Conservation (phyloP, 2,113 vertebrate genomes). For the Pseudopodoces humilis region DNA sequence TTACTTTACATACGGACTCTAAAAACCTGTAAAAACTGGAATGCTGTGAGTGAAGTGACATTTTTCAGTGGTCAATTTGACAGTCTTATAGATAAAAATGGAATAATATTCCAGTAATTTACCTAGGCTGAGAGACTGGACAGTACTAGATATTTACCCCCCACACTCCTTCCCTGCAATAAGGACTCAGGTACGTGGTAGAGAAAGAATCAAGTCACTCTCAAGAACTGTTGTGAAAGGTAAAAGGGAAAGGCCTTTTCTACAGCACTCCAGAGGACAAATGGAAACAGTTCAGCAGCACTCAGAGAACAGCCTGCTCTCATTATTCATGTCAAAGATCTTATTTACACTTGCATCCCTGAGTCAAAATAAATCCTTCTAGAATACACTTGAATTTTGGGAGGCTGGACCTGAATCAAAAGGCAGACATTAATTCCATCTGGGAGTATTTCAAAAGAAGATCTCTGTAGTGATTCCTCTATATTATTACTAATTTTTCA, state of each 20-base stretch:
- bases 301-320: neutral
- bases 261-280: neutral
- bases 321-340: neutral
- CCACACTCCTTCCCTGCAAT: neutral
- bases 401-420: neutral
- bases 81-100: neutral
- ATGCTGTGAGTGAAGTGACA: neutral
- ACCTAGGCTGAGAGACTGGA: neutral
- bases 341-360: neutral
- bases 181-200: neutral
- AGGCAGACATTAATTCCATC: neutral
- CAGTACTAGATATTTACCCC: rapidly evolving
- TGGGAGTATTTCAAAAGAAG: neutral
- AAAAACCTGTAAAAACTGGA: neutral
- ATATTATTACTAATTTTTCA: neutral
- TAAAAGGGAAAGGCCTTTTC: neutral
- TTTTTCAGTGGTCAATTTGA: neutral
- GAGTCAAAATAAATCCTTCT: neutral
- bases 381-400: neutral
- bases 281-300: neutral
- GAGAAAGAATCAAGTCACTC: neutral
- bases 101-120: neutral
- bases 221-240: neutral
- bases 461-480: neutral
- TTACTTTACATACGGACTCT: neutral